These are phyloP conservation scores for Hyperopisus bebe DNA, from an alignment of 2,113 vertebrate species.

Conservation along the genomic window DNA sequence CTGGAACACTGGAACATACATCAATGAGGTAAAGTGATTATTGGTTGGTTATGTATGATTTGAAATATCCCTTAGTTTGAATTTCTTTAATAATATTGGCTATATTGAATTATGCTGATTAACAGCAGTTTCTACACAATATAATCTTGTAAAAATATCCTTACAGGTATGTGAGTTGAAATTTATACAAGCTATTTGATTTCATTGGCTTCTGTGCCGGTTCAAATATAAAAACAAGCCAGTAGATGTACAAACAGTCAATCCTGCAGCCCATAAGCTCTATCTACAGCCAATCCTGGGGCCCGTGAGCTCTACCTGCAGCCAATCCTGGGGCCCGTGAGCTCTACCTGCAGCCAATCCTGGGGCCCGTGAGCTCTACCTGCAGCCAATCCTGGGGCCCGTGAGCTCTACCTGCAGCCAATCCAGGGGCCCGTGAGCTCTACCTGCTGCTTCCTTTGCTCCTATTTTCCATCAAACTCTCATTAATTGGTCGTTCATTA, in stretches of 20 bases:
- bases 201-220: background rate
- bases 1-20: background rate
- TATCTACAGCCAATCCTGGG: too few species aligned
- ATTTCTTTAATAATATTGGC: background rate
- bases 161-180: background rate
- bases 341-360: too few species aligned
- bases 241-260: background rate
- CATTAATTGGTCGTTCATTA: background rate
- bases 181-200: background rate
- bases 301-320: background rate
- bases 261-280: background rate
- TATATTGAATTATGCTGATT: background rate
- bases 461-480: background rate
- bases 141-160: background rate
- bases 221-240: background rate
- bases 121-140: background rate
- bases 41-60: background rate
- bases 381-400: too few species aligned
- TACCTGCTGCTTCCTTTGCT: background rate
- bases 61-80: background rate
- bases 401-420: too few species aligned
- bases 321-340: too few species aligned
- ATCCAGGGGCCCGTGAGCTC: too few species aligned
- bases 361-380: too few species aligned
- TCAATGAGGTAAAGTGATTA: background rate